Evolutionary conservation across 1,140 invertebrate species (phyloP), one percentile per base, ranked within the genome.

Genomic region (Bombus picipes): DNA sequence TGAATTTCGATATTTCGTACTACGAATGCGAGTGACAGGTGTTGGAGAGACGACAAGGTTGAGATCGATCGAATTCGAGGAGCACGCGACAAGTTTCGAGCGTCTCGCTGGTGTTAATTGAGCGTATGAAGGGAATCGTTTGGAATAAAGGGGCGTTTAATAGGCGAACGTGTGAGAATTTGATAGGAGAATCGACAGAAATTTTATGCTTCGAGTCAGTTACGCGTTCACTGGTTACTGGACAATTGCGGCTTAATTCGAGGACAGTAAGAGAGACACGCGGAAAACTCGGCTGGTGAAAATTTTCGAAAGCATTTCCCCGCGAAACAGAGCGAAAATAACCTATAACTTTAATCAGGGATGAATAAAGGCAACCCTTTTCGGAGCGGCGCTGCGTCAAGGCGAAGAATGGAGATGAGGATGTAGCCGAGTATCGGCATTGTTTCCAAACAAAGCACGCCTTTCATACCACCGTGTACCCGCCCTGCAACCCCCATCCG

Each of bases 371-470:
- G 92, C 93, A 93, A 94, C 92, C 93, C 92, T 92, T 94, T 94
- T 94, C 87, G 93, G 88, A 89, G 91, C 92, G 88, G 90, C 88
- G 91, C 93, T 94, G 92, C 93, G 94, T 95, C 94, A 95, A 95
- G 93, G 92, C 94, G 94, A 94, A 95, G 94, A 95, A 95, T 95
- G 92, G 93, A 95, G 94, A 95, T 95, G 94, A 95, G 94, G 95
- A 95, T 95, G 94, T 95, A 95, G 94, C 94, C 87, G 94, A 95
- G 94, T 95, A 95, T 95, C 94, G 94, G 94, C 94, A 95, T 95
- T 95, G 95, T 95, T 95, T 95, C 93, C 94, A 95, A 95, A 95
- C 95, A 95, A 95, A 95, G 95, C 94, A 91, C 92, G 93, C 94
- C 92, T 94, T 95, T 94, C 94, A 95, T 94, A 94, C 92, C 92